phyloP scores from a whole-genome alignment of 2,888 invertebrate genomes.

The Diarsia mendica region DNA sequence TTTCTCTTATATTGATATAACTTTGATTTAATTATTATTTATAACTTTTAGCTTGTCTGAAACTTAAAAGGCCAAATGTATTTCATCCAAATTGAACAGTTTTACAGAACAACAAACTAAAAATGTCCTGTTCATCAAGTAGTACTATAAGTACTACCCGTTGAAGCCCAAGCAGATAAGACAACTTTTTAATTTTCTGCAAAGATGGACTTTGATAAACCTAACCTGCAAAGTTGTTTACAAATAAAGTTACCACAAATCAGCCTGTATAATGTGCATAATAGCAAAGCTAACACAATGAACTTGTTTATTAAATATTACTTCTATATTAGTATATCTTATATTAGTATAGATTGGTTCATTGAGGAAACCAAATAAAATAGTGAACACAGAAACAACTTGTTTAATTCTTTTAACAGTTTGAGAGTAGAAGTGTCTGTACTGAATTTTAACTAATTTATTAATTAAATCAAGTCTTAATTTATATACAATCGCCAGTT shows the following conservation, averaged over 20 bases:
- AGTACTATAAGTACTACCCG: too few relatives aligned
- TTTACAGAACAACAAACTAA: background rate
- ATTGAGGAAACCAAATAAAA: constrained; percentile 6
- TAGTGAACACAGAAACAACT: background rate
- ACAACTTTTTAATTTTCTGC: background rate
- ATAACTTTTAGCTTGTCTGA: background rate
- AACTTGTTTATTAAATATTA: background rate
- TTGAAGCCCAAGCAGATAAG: too few relatives aligned
- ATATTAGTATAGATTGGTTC: too few relatives aligned
- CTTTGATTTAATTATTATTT: background rate
- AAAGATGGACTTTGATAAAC: background rate
- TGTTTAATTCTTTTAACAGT: constrained; percentile 26
- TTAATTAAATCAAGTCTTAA: background rate
- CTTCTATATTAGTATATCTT: too few relatives aligned
- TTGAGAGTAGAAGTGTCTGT: background rate
- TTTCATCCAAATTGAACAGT: background rate
- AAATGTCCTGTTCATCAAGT: background rate
- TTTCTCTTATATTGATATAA: background rate
- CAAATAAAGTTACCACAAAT: background rate
- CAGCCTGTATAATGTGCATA: constrained; percentile 5
- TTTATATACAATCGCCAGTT: too few relatives aligned
- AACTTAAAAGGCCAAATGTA: background rate
- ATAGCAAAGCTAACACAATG: constrained; percentile 3
- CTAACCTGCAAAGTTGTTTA: background rate
- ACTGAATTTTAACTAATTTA: background rate